phyloP scores from a whole-genome alignment of 2,113 vertebrate genomes.

The Elgaria multicarinata region DNA sequence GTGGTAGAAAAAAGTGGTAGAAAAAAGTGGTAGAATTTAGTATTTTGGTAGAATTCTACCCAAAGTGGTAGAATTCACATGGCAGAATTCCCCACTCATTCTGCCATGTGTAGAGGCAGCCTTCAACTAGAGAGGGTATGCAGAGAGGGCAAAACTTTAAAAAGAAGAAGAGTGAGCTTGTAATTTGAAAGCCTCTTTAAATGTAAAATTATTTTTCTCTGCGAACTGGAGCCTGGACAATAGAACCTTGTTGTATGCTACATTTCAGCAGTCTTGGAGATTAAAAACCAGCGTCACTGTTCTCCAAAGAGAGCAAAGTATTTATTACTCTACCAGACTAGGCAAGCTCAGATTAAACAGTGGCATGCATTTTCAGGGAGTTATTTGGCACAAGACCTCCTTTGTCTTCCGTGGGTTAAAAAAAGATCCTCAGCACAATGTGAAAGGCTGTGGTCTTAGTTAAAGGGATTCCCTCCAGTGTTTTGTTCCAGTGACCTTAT shows the following conservation, averaged over 20 bases:
- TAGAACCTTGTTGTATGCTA: rapidly evolving
- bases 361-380: neutral
- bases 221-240: neutral
- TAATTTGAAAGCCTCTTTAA: neutral
- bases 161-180: neutral
- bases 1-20: too few species aligned
- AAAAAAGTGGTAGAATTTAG: too few species aligned
- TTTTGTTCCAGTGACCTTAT: too few species aligned
- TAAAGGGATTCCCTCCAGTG: constrained; percentile 24
- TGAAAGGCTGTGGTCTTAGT: neutral
- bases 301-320: neutral
- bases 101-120: neutral
- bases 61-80: too few species aligned
- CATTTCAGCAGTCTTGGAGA: neutral
- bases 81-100: neutral
- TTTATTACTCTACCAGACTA: constrained; percentile 21
- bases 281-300: neutral
- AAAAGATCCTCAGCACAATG: neutral
- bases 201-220: neutral
- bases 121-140: neutral
- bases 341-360: neutral
- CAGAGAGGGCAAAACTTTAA: neutral
- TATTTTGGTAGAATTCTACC: too few species aligned
- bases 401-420: constrained; percentile 22
- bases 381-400: constrained; percentile 6